Base-by-base conservation (phyloP, 1,140 invertebrate genomes). In the Diabrotica undecimpunctata region DNA sequence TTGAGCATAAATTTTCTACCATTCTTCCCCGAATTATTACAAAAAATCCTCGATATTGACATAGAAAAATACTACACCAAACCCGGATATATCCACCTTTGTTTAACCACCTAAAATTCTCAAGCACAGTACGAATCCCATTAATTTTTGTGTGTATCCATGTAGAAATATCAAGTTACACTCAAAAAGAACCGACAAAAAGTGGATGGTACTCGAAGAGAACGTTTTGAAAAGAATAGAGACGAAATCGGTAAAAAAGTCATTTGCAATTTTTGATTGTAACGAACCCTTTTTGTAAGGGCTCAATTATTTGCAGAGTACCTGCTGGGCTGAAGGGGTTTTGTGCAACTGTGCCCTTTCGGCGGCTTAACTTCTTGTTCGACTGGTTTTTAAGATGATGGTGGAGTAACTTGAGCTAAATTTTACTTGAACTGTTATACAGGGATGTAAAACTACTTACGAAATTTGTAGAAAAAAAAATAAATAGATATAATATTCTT, bases 131-230 rank as follows among this genome's bases (percentile, higher is more conserved):
- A 59, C 65, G 67, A 51, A 56, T 46, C 51, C 59, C 12, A 60
- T 52, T 64, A 69, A 62, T 64, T 69, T 69, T 64, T 64, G 53
- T 65, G 68, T 62, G 50, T 61, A 70, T 63, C 65, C 61, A 70
- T 65, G 65, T 70, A 62, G 65, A 70, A 70, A 70, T 70, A 70
- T 70, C 68, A 70, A 70, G 68, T 70, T 63, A 65, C 68, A 70
- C 68, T 70, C 51, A 25, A 69, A 65, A 68, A 12, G 36, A 50
- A 62, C 54, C 13, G 13, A 7, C 46, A 35, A 10, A 58, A 35
- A 58, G 39, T 38, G 39, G 36, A 35, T 13, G 14, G 10, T 35
- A 6, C 35, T 41, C 12, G 36, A 38, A 58, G 36, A 38, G 11
- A 6, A 35, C 36, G 14, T 13, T 35, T 11, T 25, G 14, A 14